These are phyloP conservation scores for Chymomyza fuscimana DNA, from an alignment of 2,888 invertebrate species.

Conservation along the genomic window DNA sequence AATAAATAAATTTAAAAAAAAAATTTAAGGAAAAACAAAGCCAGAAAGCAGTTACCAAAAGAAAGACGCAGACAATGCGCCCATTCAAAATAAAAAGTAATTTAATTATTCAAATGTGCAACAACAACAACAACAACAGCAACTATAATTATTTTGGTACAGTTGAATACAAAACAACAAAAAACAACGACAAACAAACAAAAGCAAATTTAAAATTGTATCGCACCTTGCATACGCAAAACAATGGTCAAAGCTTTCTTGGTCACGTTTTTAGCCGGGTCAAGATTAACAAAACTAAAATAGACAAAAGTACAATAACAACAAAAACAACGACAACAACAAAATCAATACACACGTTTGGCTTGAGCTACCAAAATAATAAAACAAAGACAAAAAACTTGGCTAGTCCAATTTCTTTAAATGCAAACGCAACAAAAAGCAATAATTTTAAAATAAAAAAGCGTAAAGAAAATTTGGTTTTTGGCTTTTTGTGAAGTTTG, in stretches of 20 bases:
- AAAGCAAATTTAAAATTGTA: neutral
- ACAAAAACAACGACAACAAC: slow-evolving; percentile 1
- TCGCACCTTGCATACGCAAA: slow-evolving; percentile 1
- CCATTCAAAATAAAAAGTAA: slow-evolving; percentile 42
- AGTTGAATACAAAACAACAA: slow-evolving; percentile 3
- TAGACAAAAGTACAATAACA: slow-evolving; percentile 14
- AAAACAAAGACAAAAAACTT: slow-evolving; percentile 3
- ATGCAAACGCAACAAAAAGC: neutral
- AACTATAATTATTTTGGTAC: neutral
- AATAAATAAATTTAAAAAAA: slow-evolving; percentile 1
- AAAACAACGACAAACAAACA: slow-evolving; percentile 8
- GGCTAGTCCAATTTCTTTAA: neutral
- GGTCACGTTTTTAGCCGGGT: slow-evolving; percentile 56
- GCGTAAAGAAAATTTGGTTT: neutral
- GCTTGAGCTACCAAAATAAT: neutral
- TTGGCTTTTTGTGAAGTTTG: neutral
- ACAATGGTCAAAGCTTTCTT: slow-evolving; percentile 4
- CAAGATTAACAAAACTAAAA: slow-evolving; percentile 49
- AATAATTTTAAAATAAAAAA: neutral
- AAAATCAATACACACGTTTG: neutral
- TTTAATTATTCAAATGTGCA: slow-evolving; percentile 55
- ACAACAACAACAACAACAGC: slow-evolving; percentile 1
- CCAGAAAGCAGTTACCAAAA: neutral
- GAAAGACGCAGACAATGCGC: slow-evolving; percentile 8
- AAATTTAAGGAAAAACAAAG: slow-evolving; percentile 9